Evolutionary conservation across 2,113 vertebrate species (phyloP), one percentile per base, ranked within the genome.

Genomic region (Triplophysa siluroides): DNA sequence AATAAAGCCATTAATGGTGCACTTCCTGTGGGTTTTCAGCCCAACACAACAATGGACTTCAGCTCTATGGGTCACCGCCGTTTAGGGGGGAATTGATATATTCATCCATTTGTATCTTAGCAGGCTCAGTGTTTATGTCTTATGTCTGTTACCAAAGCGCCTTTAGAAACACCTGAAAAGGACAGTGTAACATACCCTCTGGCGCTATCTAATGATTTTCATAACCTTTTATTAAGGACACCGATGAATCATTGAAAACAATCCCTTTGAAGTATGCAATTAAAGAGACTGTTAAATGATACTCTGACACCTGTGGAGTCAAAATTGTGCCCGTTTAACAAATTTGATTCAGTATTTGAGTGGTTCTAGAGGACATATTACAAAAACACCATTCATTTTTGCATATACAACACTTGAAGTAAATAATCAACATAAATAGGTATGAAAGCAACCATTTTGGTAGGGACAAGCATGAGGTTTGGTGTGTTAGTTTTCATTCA

Each of bases 1-100:
- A 76, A 85, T 83, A 77, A 84, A 82, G 2, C 69, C 71, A 71
- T 76, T 72, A 75, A 45, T 45, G 58, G 69, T 63, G 63, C 38
- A 78, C 70, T 38, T 78, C 43, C 18, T 66, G 77, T 69, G 38
- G 54, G 14, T 65, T 70, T 68, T 52, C 47, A 65, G 19, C n/a
- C 33, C 14, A 16, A 6, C 38, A n/a, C 26, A 16, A 65, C 74
- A 76, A 52, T 50, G 41, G 33, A 65, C 41, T 10, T 18, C 26
- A 38, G 47, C 62, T 77, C 74, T 54, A 54, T 65, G 19, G 61
- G 45, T 77, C 74, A 65, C 8, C 45, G 45, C 19, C 19, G 0
- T 77, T 76, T 76, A 61, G 33, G 61, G 61, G 24, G 26, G 33
- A 43, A 12, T 76, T 77, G 62, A 77, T 52, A 65, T 77, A 64